A percentile compares a stretch with the other conserved stretches of the same genome.
Conservation (phyloP, 2,113 vertebrate genomes). For the Ranitomeya imitator region DNA sequence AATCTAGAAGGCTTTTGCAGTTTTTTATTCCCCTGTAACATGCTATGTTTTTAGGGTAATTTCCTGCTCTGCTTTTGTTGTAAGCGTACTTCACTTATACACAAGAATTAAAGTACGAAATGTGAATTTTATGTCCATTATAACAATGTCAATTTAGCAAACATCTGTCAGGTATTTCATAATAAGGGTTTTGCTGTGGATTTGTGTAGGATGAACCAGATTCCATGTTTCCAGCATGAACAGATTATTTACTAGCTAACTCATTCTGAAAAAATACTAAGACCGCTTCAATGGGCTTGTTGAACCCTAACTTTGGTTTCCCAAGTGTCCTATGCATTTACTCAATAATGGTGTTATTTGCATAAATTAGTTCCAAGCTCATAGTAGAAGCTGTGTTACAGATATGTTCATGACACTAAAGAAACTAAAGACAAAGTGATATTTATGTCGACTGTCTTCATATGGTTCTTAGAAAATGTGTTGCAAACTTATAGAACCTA, state of each 20-base stretch:
- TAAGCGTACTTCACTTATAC: too few species aligned
- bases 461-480: too few species aligned
- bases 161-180: conserved; percentile 4
- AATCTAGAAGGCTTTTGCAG: not conserved
- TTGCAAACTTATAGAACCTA: too few species aligned
- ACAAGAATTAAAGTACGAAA: too few species aligned
- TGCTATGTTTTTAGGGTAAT: not conserved
- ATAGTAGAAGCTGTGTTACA: not conserved
- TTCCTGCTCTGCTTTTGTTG: not conserved
- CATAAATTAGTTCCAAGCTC: not conserved
- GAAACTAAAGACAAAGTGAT: not conserved
- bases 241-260: conserved; percentile 6
- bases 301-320: not conserved
- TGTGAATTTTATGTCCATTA: not conserved
- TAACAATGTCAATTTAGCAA: not conserved
- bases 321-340: not conserved
- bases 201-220: not conserved
- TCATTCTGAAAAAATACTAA: not conserved
- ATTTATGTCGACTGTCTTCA: not conserved
- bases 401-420: not conserved
- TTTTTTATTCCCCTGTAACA: not conserved
- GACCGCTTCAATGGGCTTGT: not conserved
- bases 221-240: not conserved
- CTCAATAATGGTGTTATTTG: conserved; percentile 16
- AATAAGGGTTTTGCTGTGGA: not conserved